Base-by-base conservation (phyloP, 1,140 invertebrate genomes). In the Drosophila kepulauana region DNA sequence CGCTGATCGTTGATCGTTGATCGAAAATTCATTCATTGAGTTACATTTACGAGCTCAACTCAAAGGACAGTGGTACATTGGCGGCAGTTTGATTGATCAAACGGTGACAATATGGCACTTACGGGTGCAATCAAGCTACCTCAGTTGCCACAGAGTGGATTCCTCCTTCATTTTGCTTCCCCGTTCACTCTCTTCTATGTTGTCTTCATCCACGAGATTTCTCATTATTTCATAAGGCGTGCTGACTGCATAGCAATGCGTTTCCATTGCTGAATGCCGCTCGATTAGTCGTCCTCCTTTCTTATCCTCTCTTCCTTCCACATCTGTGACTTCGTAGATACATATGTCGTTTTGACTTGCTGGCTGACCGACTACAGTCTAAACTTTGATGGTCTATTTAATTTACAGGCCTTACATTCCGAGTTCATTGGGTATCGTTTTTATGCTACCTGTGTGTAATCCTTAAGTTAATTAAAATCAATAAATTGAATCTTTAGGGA, bases 81-180 rank as follows among this genome's bases (percentile, higher is more conserved):
- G 86, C 85, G 85, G 84, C 84, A 73, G 28, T 66, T 79, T 81
- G 86, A 86, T 86, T 89, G 85, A 89, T 89, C 85, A 89, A 89
- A 89, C 87, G 72, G 82, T 90, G 86, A 89, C 85, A 89, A 89
- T 89, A 89, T 89, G 85, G 85, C 86, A 90, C 85, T 85, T 89
- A 85, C 85, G 84, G 84, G 84, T 84, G 81, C 84, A 84, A 88
- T 88, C 84, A 84, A 82, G 72, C 57, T 64, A 48, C 56, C 43
- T 33, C 8, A 49, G 65, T 54, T 5, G 13, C 65, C 51, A 7
- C 49, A 43, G 41, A 13, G 1, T n/a, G 30, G 30, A 16, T 13
- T 16, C 54, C 62, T 51, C 54, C 41, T 78, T 45, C 28, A 43
- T 28, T 45, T 4, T n/a, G 0, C 38, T 30, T 33, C 43, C 11